A percentile compares a stretch with the other conserved stretches of the same genome.
Evolutionary conservation across 2,797 vertebrate species (phyloP).

Genomic region (Intellagama lesueurii): DNA sequence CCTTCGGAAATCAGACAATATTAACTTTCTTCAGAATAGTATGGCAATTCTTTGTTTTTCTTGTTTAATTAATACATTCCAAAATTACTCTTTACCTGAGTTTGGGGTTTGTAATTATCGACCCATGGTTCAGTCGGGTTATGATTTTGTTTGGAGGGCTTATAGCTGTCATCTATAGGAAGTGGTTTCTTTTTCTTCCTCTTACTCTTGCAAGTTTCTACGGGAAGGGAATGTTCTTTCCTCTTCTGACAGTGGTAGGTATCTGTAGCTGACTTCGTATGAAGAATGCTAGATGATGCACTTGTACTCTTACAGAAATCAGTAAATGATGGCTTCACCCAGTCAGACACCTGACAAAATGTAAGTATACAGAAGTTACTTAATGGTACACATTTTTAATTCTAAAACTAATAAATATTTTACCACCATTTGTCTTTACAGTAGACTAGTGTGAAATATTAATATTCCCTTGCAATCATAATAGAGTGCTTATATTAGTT

Average conservation of each 20-base stretch:
- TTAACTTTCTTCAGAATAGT: no score
- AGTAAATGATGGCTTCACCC: constrained; percentile 87
- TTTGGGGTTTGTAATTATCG: constrained; percentile 85
- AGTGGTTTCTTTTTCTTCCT: constrained; percentile 77
- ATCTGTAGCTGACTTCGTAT: constrained; percentile 52
- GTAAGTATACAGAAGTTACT: constrained; percentile 30
- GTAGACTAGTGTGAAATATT: not conserved
- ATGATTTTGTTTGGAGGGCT: constrained; percentile 47
- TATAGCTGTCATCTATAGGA: constrained; percentile 45
- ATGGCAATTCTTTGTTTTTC: not conserved
- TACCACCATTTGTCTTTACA: not conserved
- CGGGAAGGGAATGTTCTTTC: constrained; percentile 47
- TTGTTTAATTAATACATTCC: not conserved
- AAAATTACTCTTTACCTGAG: constrained; percentile 80
- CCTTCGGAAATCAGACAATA: no score
- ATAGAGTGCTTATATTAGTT: not conserved
- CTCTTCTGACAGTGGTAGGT: constrained; percentile 66
- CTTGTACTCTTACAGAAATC: constrained; percentile 75
- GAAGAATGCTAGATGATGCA: constrained; percentile 40
- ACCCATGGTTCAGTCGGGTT: constrained; percentile 87
- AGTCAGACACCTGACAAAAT: constrained; percentile 80
- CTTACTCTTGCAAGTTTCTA: constrained; percentile 66
- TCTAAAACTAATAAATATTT: not conserved
- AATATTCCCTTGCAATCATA: not conserved
- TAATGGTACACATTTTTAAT: not conserved